phyloP scores from a whole-genome alignment of 2,888 invertebrate genomes.

The Cheiracanthium punctorium region DNA sequence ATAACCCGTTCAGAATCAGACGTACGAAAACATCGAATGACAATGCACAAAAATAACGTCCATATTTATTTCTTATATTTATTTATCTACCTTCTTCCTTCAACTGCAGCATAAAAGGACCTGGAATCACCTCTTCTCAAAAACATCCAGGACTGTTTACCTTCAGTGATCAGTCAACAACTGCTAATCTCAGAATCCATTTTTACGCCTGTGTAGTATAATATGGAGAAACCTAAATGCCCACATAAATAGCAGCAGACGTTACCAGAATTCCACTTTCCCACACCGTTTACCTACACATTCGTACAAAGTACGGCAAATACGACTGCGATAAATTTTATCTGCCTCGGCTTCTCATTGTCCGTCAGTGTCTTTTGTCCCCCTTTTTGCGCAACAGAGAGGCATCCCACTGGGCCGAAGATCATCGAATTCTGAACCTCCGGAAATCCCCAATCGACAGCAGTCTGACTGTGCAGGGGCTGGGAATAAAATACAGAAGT shows the following conservation, averaged over 20 bases:
- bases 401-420: constrained; percentile 39
- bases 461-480: neutral
- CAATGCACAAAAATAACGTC: too few species aligned
- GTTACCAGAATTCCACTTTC: neutral
- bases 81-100: too few species aligned
- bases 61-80: too few species aligned
- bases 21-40: too few species aligned
- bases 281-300: constrained; percentile 36
- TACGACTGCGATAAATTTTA: constrained; percentile 60
- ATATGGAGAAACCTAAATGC: neutral
- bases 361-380: constrained; percentile 43
- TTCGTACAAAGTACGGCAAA: constrained; percentile 48
- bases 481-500: constrained; percentile 2
- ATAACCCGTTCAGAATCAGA: too few species aligned
- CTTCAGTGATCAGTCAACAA: neutral
- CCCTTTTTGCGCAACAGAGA: constrained; percentile 55
- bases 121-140: neutral
- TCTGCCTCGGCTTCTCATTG: constrained; percentile 43
- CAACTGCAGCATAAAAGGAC: neutral
- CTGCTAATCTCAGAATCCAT: neutral
- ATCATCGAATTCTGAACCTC: constrained; percentile 57
- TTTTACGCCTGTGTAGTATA: neutral
- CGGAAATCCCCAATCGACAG: constrained; percentile 39
- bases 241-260: neutral
- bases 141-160: neutral